A percentile compares a stretch with the other conserved stretches of the same genome.
phyloP scores from a whole-genome alignment of 2,888 invertebrate species.

The Sinohyriopsis cumingii region DNA sequence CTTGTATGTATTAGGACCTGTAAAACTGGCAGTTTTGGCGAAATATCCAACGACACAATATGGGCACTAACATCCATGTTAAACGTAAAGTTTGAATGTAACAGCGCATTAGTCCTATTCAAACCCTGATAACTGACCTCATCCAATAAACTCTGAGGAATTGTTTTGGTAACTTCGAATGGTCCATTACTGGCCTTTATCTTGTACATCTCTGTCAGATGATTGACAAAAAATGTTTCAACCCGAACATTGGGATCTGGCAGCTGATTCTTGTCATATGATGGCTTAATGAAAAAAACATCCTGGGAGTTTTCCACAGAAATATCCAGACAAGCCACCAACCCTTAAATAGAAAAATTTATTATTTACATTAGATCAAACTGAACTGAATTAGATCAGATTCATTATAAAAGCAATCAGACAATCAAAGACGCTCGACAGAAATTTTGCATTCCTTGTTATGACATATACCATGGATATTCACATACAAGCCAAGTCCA shows the following conservation, averaged over 20 bases:
- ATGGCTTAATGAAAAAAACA: constrained; percentile 71
- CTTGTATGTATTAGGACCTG: constrained; percentile 91
- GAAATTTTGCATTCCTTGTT: too few relatives aligned
- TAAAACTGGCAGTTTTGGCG: constrained; percentile 91
- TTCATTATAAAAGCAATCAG: too few relatives aligned
- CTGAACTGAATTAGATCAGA: too few relatives aligned
- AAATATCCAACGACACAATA: constrained; percentile 88
- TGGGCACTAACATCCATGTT: constrained; percentile 91
- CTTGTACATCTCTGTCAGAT: constrained; percentile 91
- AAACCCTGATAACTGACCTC: constrained; percentile 26
- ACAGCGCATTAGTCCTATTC: constrained; percentile 21
- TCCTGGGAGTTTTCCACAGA: constrained; percentile 62
- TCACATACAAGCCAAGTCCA: too few relatives aligned
- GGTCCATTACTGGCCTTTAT: constrained; percentile 94
- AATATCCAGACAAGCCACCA: constrained; percentile 55
- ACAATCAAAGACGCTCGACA: too few relatives aligned
- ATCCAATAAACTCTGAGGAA: constrained; percentile 34
- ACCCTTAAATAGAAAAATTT: constrained; percentile 43
- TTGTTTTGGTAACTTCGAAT: constrained; percentile 93
- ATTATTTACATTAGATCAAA: not conserved
- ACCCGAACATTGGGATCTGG: constrained; percentile 75
- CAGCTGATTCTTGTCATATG: constrained; percentile 70
- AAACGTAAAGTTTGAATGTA: constrained; percentile 50
- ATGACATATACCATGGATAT: too few relatives aligned
- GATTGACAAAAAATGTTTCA: constrained; percentile 92